Evolutionary conservation across 2,113 vertebrate genomes (phyloP).

Genomic region (Cyphomyrus plagiostoma): DNA sequence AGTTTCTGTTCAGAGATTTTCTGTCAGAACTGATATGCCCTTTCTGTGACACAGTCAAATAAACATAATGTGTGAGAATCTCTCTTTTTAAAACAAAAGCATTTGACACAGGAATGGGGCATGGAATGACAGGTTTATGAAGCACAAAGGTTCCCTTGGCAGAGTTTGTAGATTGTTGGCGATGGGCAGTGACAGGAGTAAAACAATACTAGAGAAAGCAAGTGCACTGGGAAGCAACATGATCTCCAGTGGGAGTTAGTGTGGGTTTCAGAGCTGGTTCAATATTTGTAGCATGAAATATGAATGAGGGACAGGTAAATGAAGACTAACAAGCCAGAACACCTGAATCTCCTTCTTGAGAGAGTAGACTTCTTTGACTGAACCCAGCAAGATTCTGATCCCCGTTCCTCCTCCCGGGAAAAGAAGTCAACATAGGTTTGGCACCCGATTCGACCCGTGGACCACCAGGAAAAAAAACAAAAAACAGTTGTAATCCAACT

Average conservation of each 20-base stretch:
- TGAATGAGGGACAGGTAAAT: neutral
- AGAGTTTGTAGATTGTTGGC: neutral
- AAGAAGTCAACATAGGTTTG: neutral
- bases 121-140: neutral
- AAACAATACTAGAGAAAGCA: neutral
- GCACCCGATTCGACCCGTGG: neutral
- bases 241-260: neutral
- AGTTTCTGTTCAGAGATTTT: neutral
- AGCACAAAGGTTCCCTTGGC: neutral
- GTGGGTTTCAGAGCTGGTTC: neutral
- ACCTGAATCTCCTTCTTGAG: neutral
- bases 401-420: neutral
- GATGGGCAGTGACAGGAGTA: neutral
- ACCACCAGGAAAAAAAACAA: neutral
- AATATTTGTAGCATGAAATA: neutral
- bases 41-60: neutral
- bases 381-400: neutral
- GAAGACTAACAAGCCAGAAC: neutral
- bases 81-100: neutral
- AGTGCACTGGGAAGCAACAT: neutral
- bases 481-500: neutral
- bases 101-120: neutral
- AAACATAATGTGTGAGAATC: neutral
- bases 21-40: neutral
- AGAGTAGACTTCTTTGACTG: neutral